These are phyloP conservation scores for Amia ocellicauda DNA, from an alignment of 2,113 vertebrate genomes.

Conservation along the genomic window DNA sequence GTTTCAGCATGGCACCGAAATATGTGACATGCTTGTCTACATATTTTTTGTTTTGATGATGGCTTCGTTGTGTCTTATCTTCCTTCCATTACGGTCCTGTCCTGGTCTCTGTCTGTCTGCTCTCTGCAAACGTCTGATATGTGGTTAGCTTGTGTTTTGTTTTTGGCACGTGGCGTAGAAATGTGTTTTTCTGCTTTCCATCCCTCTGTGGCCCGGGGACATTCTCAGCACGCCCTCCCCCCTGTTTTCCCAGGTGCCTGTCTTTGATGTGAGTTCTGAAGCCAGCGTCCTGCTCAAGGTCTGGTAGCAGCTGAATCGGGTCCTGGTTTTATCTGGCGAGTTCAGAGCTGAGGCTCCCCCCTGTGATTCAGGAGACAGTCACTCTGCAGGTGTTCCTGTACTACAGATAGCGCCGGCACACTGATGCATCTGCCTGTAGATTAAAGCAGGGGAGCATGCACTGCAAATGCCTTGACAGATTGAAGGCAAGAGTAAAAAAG, in stretches of 20 bases:
- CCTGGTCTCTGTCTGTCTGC: too few species aligned
- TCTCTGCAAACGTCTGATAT: too few species aligned
- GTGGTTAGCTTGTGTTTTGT: too few species aligned
- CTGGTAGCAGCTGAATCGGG: not conserved
- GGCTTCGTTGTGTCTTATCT: too few species aligned
- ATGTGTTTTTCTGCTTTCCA: too few species aligned
- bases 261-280: not conserved
- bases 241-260: not conserved
- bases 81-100: too few species aligned
- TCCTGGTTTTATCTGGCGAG: not conserved
- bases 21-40: too few species aligned
- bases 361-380: not conserved
- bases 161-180: too few species aligned
- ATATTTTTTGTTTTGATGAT: too few species aligned
- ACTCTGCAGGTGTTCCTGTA: not conserved
- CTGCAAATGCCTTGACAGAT: not conserved
- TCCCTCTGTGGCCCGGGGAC: too few species aligned
- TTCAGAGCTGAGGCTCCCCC: not conserved
- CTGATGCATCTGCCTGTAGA: not conserved
- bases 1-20: too few species aligned
- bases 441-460: not conserved
- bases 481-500: not conserved
- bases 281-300: not conserved
- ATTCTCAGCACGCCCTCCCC: not conserved
- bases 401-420: not conserved